Evolutionary conservation across 2,113 vertebrate species (phyloP), one percentile per base, ranked within the genome.

Genomic region (Tretioscincus oriximinensis): DNA sequence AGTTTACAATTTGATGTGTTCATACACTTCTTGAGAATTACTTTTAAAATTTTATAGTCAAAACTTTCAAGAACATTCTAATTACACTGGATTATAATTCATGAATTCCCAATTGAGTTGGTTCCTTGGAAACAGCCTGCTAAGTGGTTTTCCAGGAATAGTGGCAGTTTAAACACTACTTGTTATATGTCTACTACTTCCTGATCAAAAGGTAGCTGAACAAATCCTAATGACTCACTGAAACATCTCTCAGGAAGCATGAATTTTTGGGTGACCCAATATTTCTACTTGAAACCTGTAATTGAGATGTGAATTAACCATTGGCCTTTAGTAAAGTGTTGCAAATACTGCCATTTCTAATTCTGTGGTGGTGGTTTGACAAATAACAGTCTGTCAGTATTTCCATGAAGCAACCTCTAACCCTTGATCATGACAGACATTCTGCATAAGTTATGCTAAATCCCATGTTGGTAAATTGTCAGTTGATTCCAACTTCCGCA

Each of bases 281-380:
- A 41, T 54, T 58, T 45, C 47, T 61, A 69, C 67, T 69, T 81
- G 80, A 16, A 58, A 68, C 24, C 21, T 58, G 60, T 60, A 35
- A 69, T n/a, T 35, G 28, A 60, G 80, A 68, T 76, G 72, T 76
- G 64, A 69, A 35, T 69, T 81, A 81, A 24, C 31, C 49, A 66
- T 18, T 69, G 80, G 68, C 65, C 65, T 60, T 81, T 24, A 68
- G 51, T 29, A 21, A 68, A 66, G 41, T 31, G 45, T 28, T 28
- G 18, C 35, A 61, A 35, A 31, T 61, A 29, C 10, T 58, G 80
- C 26, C 80, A 76, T 26, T 54, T 75, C 31, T 45, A 28, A 74
- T 81, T 81, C 67, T 66, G 16, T n/a, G n/a, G 67, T 12, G 16
- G 26, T 28, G 20, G 28, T 60, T 81, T 60, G 28, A 60, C 73